These are phyloP conservation scores for Junonia oenone DNA, from an alignment of 2,888 invertebrate species.

Conservation along the genomic window DNA sequence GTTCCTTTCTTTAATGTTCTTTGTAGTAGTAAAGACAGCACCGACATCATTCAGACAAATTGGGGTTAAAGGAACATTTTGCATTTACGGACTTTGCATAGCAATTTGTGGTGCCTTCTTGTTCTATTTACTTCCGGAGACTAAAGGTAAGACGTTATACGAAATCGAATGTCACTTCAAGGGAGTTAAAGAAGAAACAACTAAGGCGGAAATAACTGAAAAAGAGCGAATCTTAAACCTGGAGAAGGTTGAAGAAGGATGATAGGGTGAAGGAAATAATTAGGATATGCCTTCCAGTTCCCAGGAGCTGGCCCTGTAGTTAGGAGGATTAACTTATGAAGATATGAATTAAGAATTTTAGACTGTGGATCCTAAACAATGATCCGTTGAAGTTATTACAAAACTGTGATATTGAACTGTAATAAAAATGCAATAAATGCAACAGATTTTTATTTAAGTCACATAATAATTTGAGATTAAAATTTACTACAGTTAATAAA, in stretches of 20 bases:
- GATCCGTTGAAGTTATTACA: neutral
- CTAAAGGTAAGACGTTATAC: slow-evolving; percentile 82
- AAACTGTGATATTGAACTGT: slow-evolving; percentile 2
- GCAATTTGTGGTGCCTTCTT: slow-evolving; percentile 78
- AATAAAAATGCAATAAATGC: slow-evolving; percentile 15
- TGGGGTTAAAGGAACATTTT: slow-evolving; percentile 80
- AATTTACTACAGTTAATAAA: slow-evolving; percentile 7
- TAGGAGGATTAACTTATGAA: slow-evolving; percentile 30
- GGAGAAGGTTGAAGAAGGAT: slow-evolving; percentile 60
- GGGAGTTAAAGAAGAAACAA: slow-evolving; percentile 36
- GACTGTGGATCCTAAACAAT: neutral
- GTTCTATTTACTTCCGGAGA: slow-evolving; percentile 82
- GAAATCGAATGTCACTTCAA: slow-evolving; percentile 82
- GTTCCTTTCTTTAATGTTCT: slow-evolving; percentile 81
- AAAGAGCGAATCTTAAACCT: slow-evolving; percentile 62
- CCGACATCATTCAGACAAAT: slow-evolving; percentile 75
- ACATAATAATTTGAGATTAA: slow-evolving; percentile 19
- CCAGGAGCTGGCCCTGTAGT: slow-evolving; percentile 41
- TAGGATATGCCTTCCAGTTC: slow-evolving; percentile 53
- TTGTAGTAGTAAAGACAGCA: slow-evolving; percentile 83
- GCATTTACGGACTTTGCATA: slow-evolving; percentile 77
- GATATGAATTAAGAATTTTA: slow-evolving; percentile 10
- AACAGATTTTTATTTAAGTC: slow-evolving; percentile 20
- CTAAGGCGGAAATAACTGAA: slow-evolving; percentile 35
- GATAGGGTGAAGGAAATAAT: slow-evolving; percentile 34